Percentiles rank a stretch among this genome's conserved stretches.
phyloP scores from a whole-genome alignment of 2,797 vertebrate species.

The Helarctos malayanus region DNA sequence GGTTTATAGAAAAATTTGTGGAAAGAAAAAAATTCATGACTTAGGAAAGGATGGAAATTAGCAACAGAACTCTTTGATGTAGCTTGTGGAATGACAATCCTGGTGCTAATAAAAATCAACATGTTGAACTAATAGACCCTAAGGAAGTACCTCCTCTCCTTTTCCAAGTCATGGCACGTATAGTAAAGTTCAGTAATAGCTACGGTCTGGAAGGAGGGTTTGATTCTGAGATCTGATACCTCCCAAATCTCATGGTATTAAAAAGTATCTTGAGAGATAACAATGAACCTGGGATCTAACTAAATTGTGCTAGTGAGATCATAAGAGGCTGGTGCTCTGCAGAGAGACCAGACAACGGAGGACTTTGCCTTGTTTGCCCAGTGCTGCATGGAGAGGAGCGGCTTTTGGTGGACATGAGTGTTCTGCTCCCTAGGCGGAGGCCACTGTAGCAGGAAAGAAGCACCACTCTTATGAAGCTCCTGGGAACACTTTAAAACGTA shows the following conservation, averaged over 20 bases:
- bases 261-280: constrained; percentile 28
- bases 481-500: constrained; percentile 25
- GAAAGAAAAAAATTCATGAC: neutral
- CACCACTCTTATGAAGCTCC: neutral
- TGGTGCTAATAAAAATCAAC: constrained; percentile 30
- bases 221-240: neutral
- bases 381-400: neutral
- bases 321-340: neutral
- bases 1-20: constrained; percentile 43
- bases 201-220: neutral
- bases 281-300: neutral
- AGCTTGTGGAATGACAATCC: neutral
- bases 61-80: neutral
- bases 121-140: neutral
- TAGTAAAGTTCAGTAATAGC: neutral
- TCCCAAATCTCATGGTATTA: constrained; percentile 11
- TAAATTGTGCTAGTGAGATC: neutral
- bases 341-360: neutral
- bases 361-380: neutral
- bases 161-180: neutral
- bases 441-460: neutral
- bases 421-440: neutral
- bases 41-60: constrained; percentile 40
- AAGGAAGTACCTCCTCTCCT: neutral
- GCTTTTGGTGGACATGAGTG: neutral